Conservation (phyloP, 2,113 vertebrate genomes). For the Lepisosteus osseus region DNA sequence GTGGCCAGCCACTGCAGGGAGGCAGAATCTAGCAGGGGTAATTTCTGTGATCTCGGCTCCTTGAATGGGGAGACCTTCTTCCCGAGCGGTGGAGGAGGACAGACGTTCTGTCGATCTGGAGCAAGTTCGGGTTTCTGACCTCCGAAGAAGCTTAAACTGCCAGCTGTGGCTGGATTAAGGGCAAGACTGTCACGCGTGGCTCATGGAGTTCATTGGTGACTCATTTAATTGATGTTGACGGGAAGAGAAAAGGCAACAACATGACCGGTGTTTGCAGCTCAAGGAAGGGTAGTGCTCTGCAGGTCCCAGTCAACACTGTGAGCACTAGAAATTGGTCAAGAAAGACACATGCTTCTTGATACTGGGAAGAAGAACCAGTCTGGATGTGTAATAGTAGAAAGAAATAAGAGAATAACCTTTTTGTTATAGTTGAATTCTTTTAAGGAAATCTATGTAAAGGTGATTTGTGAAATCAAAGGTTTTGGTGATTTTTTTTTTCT, state of each 20-base stretch:
- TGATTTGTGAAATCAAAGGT: too few relatives aligned
- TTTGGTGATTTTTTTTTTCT: too few relatives aligned
- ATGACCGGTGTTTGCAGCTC: slow-evolving; percentile 10
- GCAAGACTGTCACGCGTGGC: slow-evolving; percentile 2
- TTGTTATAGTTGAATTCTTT: too few relatives aligned
- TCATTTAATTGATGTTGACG: slow-evolving; percentile 23
- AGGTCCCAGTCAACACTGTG: too few relatives aligned
- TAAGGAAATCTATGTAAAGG: too few relatives aligned
- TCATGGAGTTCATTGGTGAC: neutral
- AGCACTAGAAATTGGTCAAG: too few relatives aligned
- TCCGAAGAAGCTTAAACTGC: slow-evolving; percentile 16
- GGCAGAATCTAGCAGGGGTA: too few relatives aligned
- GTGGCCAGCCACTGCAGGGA: neutral
- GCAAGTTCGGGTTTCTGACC: neutral
- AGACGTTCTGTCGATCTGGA: slow-evolving; percentile 16
- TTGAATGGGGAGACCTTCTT: neutral
- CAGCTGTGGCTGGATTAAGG: slow-evolving; percentile 30
- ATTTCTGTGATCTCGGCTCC: too few relatives aligned
- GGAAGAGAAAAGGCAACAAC: slow-evolving; percentile 3
- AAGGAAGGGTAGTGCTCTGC: neutral
- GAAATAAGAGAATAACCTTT: too few relatives aligned
- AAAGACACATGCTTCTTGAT: too few relatives aligned
- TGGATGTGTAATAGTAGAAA: too few relatives aligned
- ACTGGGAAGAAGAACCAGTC: too few relatives aligned
- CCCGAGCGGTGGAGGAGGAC: neutral